These are phyloP conservation scores for Hetaerina americana DNA, from an alignment of 1,140 invertebrate species.

Conservation along the genomic window DNA sequence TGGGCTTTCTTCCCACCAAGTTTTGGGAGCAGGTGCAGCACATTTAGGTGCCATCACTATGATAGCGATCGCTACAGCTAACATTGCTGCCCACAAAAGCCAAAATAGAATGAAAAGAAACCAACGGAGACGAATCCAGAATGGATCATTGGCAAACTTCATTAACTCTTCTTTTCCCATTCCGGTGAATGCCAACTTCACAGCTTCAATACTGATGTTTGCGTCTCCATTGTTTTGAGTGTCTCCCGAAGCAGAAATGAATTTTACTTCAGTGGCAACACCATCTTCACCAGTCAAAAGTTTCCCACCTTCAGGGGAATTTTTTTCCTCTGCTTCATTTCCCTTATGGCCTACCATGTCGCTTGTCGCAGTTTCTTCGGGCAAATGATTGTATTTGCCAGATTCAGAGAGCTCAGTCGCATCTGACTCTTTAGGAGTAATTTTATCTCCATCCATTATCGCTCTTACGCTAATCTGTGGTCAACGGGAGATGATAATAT, in stretches of 20 bases:
- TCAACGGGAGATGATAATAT: too few relatives aligned
- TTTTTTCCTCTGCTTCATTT: not conserved
- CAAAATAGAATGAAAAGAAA: constrained; percentile 75
- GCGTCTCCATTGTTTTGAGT: constrained; percentile 60
- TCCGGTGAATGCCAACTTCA: constrained; percentile 50
- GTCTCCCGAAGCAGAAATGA: not conserved
- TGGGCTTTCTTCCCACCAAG: constrained; percentile 52
- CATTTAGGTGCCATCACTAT: constrained; percentile 76
- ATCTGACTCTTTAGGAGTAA: not conserved
- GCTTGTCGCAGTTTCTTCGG: not conserved
- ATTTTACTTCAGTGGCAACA: not conserved
- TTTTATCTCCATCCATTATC: not conserved
- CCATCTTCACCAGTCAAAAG: not conserved
- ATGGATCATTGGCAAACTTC: constrained; percentile 84
- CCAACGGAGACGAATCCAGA: constrained; percentile 78
- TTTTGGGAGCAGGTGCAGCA: constrained; percentile 44
- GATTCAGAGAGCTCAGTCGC: not conserved
- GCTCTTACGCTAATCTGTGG: not conserved
- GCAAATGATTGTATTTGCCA: not conserved
- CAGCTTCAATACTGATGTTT: constrained; percentile 65
- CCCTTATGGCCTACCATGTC: not conserved
- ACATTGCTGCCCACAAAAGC: constrained; percentile 72
- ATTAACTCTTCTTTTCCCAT: constrained; percentile 83
- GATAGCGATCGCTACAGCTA: constrained; percentile 68
- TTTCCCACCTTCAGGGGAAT: not conserved